A percentile compares a stretch with the other conserved stretches of the same genome.
phyloP scores from a whole-genome alignment of 2,113 vertebrate genomes.

The Riparia riparia region DNA sequence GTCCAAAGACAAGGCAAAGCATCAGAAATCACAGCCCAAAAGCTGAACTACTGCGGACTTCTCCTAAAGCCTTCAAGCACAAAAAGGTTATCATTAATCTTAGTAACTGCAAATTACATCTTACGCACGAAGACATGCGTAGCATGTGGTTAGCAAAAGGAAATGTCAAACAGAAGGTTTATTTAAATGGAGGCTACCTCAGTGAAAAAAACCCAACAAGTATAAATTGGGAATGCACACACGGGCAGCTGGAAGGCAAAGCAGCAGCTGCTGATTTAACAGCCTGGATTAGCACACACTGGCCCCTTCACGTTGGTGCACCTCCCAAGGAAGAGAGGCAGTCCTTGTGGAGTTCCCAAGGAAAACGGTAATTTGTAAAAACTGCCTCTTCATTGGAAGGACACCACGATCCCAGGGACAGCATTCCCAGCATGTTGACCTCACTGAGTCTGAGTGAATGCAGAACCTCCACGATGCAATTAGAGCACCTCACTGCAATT shows the following conservation, averaged over 20 bases:
- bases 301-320: background rate
- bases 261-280: background rate
- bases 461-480: background rate
- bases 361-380: background rate
- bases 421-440: background rate
- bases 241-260: background rate
- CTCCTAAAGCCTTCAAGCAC: background rate
- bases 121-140: fast-evolving
- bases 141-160: background rate
- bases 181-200: background rate
- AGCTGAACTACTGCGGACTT: background rate
- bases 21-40: background rate
- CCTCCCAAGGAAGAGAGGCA: background rate
- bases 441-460: background rate
- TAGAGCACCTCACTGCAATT: background rate
- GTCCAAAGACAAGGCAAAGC: background rate
- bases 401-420: background rate
- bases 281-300: background rate
- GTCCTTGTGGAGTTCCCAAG: background rate
- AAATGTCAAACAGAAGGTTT: background rate
- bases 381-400: background rate
- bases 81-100: background rate
- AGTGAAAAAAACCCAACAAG: background rate
- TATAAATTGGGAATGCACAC: background rate
- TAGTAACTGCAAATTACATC: background rate